Conservation (phyloP, 2,888 invertebrate species). For the Ophion slaviceki region DNA sequence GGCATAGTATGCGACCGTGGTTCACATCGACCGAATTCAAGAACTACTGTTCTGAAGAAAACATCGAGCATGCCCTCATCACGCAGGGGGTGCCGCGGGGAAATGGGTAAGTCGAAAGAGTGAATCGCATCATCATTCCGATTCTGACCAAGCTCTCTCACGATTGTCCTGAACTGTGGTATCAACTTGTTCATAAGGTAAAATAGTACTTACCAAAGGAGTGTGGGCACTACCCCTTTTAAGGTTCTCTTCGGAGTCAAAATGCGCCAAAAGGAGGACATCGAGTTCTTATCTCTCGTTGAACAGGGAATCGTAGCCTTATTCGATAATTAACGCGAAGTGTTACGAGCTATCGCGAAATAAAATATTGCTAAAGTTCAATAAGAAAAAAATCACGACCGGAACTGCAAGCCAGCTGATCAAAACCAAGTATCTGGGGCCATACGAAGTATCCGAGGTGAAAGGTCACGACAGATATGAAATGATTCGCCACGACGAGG, state of each 20-base stretch:
- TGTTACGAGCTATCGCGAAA: slow-evolving; percentile 49
- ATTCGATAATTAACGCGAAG: slow-evolving; percentile 58
- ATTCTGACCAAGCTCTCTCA: slow-evolving; percentile 64
- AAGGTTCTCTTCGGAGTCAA: slow-evolving; percentile 42
- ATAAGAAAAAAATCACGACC: slow-evolving; percentile 61
- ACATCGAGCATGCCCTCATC: slow-evolving; percentile 68
- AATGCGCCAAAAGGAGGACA: slow-evolving; percentile 44
- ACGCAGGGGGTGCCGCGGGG: slow-evolving; percentile 73
- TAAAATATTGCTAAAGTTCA: slow-evolving; percentile 52
- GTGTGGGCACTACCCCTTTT: slow-evolving; percentile 40
- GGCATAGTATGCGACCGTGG: slow-evolving; percentile 69
- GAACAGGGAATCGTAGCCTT: slow-evolving; percentile 59
- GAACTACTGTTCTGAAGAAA: slow-evolving; percentile 49
- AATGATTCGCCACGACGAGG: too few relatives aligned
- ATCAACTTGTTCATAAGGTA: slow-evolving; percentile 34
- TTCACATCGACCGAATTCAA: slow-evolving; percentile 61
- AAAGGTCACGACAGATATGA: too few relatives aligned
- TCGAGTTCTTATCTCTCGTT: slow-evolving; percentile 39
- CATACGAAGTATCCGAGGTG: slow-evolving; percentile 56
- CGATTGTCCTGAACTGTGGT: slow-evolving; percentile 45
- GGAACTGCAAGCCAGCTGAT: slow-evolving; percentile 67
- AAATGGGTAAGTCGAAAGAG: slow-evolving; percentile 51
- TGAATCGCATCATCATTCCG: slow-evolving; percentile 53
- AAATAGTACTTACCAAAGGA: slow-evolving; percentile 29
- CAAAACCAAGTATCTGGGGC: slow-evolving; percentile 65